Evolutionary conservation across 2,888 invertebrate species (phyloP).

Genomic region (Hemithea aestivaria): DNA sequence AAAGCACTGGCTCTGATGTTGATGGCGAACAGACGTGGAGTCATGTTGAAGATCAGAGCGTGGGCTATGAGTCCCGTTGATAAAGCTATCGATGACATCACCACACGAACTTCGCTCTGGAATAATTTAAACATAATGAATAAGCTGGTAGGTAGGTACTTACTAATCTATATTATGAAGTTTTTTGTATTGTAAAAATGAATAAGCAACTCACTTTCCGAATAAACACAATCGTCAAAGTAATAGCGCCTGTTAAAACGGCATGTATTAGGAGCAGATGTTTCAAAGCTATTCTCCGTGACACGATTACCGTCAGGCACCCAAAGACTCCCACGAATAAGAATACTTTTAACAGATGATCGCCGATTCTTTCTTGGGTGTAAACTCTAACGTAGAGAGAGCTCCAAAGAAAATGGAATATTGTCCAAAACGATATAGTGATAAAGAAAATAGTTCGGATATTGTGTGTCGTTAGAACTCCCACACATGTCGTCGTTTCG

Average conservation of each 20-base stretch:
- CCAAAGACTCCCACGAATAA: constrained; percentile 40
- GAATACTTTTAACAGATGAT: constrained; percentile 40
- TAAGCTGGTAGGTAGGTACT: background rate
- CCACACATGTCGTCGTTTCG: constrained; percentile 53
- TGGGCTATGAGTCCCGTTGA: constrained; percentile 50
- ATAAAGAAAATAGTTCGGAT: constrained; percentile 43
- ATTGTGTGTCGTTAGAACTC: constrained; percentile 51
- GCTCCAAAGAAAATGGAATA: constrained; percentile 54
- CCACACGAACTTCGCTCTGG: constrained; percentile 38
- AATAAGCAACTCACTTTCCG: constrained; percentile 30
- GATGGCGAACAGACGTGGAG: constrained; percentile 58
- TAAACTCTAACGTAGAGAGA: constrained; percentile 52
- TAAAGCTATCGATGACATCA: constrained; percentile 46
- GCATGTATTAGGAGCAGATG: constrained; percentile 46
- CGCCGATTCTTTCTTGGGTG: constrained; percentile 30
- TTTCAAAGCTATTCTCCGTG: constrained; percentile 43
- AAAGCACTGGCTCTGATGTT: constrained; percentile 55
- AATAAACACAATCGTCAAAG: constrained; percentile 34
- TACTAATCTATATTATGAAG: background rate
- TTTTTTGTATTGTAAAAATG: no score
- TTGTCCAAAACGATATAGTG: constrained; percentile 44
- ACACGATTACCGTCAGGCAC: constrained; percentile 42
- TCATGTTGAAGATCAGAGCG: constrained; percentile 52
- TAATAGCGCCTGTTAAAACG: constrained; percentile 45
- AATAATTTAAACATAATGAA: constrained; percentile 23